These are phyloP conservation scores for Coleophora flavipennella DNA, from an alignment of 2,888 invertebrate genomes.

Conservation along the genomic window DNA sequence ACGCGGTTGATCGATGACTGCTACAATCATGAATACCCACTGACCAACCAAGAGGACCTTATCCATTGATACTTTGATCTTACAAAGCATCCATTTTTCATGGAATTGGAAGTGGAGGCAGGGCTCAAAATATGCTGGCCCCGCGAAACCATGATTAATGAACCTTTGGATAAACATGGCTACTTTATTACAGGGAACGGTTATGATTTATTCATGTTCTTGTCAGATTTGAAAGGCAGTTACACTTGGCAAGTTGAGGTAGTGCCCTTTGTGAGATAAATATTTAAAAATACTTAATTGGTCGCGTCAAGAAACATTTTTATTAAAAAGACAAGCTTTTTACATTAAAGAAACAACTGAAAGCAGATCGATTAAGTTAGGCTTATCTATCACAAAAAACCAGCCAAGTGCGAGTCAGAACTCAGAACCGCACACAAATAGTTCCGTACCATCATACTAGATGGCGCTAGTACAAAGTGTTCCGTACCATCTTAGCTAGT, in stretches of 20 bases:
- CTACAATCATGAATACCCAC: slow-evolving; percentile 40
- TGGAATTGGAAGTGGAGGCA: slow-evolving; percentile 11
- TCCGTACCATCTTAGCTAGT: no score
- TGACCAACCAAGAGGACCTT: slow-evolving; percentile 28
- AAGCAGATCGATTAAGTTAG: no score
- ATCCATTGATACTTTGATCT: slow-evolving; percentile 8
- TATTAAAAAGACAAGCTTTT: no score
- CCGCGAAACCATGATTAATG: slow-evolving; percentile 59
- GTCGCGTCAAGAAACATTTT: neutral
- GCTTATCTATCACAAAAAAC: no score
- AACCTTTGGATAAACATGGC: slow-evolving; percentile 61
- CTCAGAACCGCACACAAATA: no score
- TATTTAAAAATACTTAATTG: slow-evolving; percentile 1
- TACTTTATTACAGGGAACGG: slow-evolving; percentile 65
- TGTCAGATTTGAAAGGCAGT: slow-evolving; percentile 56
- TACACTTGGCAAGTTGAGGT: slow-evolving; percentile 36
- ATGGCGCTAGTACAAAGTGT: no score
- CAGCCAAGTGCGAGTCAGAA: no score
- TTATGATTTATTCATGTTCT: slow-evolving; percentile 67
- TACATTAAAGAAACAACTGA: no score
- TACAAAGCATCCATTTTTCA: slow-evolving; percentile 3
- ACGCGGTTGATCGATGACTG: slow-evolving; percentile 51
- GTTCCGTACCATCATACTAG: no score
- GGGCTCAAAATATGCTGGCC: slow-evolving; percentile 33
- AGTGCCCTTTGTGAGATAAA: slow-evolving; percentile 16